Evolutionary conservation across 2,797 vertebrate genomes (phyloP), one percentile per base, ranked within the genome.

Genomic region (Todus mexicanus): DNA sequence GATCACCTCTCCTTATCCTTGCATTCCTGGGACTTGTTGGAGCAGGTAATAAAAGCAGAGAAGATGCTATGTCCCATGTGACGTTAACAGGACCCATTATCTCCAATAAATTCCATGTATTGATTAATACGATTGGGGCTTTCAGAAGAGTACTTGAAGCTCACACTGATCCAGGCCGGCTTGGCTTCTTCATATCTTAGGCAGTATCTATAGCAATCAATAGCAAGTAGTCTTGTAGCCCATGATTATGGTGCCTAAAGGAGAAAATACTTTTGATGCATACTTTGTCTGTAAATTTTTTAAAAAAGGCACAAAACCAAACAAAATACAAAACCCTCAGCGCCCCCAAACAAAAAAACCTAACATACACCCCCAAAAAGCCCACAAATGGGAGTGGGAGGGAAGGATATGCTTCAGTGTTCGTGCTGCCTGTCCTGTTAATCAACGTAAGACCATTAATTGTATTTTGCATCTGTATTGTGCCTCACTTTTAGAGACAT

Each of bases 1-100:
- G 99, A 77, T 99, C 99, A 16, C 99, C 99, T 12, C 98, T 99
- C 53, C 98, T 99, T 91, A 99, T 99, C 95, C 98, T 99, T 70
- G 98, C 98, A 33, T 99, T 99, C 89, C 97, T 98, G 97, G 98
- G 98, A 91, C 99, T 99, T 96, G 98, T 99, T 83, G 98, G 99
- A 97, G 97, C 99, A 97, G 99, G 99, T 99, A 97, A 97, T 80
- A 69, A 70, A 66, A 75, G 6, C 29, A 37, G 47, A 71, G 19
- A 69, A 56, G 23, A 60, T 70, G 9, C 56, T 50, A 61, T 79
- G 18, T 33, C 37, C 33, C 51, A 9, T 76, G n/a, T 47, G 27
- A 40, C 12, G 27, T 4, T 31, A 56, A 60, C 11, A 42, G 53
- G 33, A 76, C 66, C 25, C 15, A 29, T 76, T 80, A 12, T 15